Evolutionary conservation across 1,140 invertebrate genomes (phyloP), one percentile per base, ranked within the genome.

Genomic region (Solen grandis): DNA sequence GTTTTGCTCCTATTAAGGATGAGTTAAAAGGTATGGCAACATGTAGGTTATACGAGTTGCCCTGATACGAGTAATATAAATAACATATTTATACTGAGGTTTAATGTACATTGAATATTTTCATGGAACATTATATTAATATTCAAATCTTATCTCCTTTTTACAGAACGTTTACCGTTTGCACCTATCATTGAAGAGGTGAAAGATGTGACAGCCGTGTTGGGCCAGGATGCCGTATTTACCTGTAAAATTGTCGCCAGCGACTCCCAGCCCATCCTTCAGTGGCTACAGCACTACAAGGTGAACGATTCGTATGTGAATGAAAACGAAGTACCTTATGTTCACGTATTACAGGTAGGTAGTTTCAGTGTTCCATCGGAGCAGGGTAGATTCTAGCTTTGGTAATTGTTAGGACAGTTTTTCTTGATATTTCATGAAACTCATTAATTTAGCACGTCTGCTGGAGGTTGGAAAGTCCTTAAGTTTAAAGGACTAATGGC

Each of bases 1-100:
- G n/a, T n/a, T 95, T 96, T 86, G 94, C 94, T 74, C 96, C 96
- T 62, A 95, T 97, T 76, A 92, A 97, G 90, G 93, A 94, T 86
- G 93, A 94, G 0, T 87, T 88, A 16, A 92, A 93, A 84, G 97
- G 97, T 87, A 93, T 93, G 74, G 97, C 96, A 0, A n/a, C n/a
- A n/a, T n/a, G n/a, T n/a, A n/a, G n/a, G n/a, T n/a, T n/a, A n/a
- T n/a, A n/a, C n/a, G n/a, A n/a, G n/a, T n/a, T n/a, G n/a, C n/a
- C n/a, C n/a, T n/a, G n/a, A n/a, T n/a, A n/a, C n/a, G n/a, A n/a
- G n/a, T n/a, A n/a, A n/a, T n/a, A n/a, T n/a, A n/a, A n/a, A n/a
- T n/a, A n/a, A n/a, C n/a, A n/a, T n/a, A n/a, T n/a, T n/a, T n/a
- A n/a, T n/a, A n/a, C n/a, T n/a, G n/a, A n/a, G n/a, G n/a, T n/a